Evolutionary conservation across 2,113 vertebrate genomes (phyloP), one percentile per base, ranked within the genome.

Genomic region (Recurvirostra avosetta): DNA sequence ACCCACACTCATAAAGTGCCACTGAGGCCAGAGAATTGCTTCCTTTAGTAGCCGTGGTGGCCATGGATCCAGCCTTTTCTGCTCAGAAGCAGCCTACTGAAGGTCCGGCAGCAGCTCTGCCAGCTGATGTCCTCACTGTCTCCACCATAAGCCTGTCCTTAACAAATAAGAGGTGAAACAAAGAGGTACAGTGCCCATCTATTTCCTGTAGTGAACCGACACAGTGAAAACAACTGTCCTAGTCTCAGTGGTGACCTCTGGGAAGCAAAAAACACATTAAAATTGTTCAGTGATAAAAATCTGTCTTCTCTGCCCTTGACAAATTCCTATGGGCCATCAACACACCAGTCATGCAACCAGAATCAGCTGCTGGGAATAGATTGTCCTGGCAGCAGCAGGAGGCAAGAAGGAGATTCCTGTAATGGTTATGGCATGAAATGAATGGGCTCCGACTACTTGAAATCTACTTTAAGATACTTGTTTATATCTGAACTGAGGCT

Each of bases 271-370:
- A 75, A 0, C 12, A 17, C 19, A 11, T 68, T 50, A 18, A 32
- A 58, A 29, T 68, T 63, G 5, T 38, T 89, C 22, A 41, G 47
- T 73, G 23, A 32, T 15, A 76, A 53, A 85, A 75, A 40, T 40
- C 9, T 29, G 9, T 50, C 22, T 78, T 71, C 59, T 78, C 52
- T 40, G 52, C 47, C 65, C 49, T 70, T 74, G 17, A 26, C 3
- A 6, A 70, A 61, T 47, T 82, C 22, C 49, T 38, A 0, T 32
- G 59, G 55, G 26, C 22, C 34, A 11, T 20, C 20, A 47, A 56
- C 15, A 66, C 61, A 61, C 5, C 26, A 52, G 26, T 4, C 2
- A 7, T 6, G 29, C 7, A 56, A 9, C 9, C 1, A 6, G 15
- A 25, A 85, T 32, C 22, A 47, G 21, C 4, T 93, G 6, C 25